Conservation (phyloP, 1,140 invertebrate genomes). For the Drosophila orena region DNA sequence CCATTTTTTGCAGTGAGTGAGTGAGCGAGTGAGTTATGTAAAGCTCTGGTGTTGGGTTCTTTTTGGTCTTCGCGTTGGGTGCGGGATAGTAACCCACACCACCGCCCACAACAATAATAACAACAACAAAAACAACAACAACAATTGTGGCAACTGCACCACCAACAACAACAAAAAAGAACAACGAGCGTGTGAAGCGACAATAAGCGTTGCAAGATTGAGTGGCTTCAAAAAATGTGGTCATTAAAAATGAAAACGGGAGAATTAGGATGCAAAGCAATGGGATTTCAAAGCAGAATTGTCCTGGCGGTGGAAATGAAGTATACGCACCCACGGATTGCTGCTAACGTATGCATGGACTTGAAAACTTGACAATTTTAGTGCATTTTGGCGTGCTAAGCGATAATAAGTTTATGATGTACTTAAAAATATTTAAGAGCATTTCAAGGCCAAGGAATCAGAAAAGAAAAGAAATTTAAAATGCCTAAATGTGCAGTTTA, state of each 20-base stretch:
- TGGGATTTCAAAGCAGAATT: slow-evolving; percentile 8
- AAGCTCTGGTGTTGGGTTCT: slow-evolving; percentile 53
- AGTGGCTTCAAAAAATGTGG: slow-evolving; percentile 36
- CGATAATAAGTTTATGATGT: background rate
- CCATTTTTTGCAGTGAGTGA: slow-evolving; percentile 55
- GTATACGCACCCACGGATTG: slow-evolving; percentile 20
- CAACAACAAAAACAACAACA: slow-evolving; percentile 11
- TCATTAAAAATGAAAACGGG: slow-evolving; percentile 42
- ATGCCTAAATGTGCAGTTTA: too few species aligned
- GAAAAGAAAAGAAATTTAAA: too few species aligned
- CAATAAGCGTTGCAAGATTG: slow-evolving; percentile 42
- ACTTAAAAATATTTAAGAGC: background rate
- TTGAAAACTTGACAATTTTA: slow-evolving; percentile 1
- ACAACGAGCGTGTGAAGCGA: slow-evolving; percentile 40
- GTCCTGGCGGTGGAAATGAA: slow-evolving; percentile 8
- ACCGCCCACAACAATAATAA: slow-evolving; percentile 9
- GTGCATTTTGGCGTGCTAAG: slow-evolving; percentile 4
- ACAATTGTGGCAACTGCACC: slow-evolving; percentile 6
- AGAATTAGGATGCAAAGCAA: slow-evolving; percentile 19
- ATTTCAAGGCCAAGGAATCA: background rate
- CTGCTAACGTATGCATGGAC: slow-evolving; percentile 1
- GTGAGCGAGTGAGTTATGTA: slow-evolving; percentile 70
- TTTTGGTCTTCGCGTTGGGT: slow-evolving; percentile 18
- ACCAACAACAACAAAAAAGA: slow-evolving; percentile 26
- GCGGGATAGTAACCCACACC: slow-evolving; percentile 12